These are phyloP conservation scores for Apotomis capreana DNA, from an alignment of 2,888 invertebrate species.

Conservation along the genomic window DNA sequence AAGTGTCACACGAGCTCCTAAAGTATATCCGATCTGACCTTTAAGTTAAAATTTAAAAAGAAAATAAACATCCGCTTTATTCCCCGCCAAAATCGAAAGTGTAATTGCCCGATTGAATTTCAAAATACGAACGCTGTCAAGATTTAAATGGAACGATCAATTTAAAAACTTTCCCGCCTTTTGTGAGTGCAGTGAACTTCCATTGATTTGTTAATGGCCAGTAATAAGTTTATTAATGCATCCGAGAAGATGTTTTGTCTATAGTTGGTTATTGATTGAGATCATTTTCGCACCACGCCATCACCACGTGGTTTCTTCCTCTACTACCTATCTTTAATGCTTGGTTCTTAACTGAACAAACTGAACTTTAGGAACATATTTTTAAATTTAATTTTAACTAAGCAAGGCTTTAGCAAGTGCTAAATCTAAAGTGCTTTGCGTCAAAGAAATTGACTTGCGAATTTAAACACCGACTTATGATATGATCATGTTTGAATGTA, in stretches of 20 bases:
- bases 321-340: background rate
- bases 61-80: constrained; percentile 37
- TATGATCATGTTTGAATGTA: too few relatives aligned
- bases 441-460: too few relatives aligned
- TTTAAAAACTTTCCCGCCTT: constrained; percentile 53
- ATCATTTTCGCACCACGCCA: constrained; percentile 28
- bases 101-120: constrained; percentile 51
- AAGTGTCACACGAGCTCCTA: constrained; percentile 8
- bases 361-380: too few relatives aligned
- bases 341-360: background rate
- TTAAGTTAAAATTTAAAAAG: constrained; percentile 36
- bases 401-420: too few relatives aligned
- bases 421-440: too few relatives aligned
- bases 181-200: constrained; percentile 46
- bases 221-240: constrained; percentile 45
- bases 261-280: constrained; percentile 35
- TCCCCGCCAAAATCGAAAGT: constrained; percentile 45
- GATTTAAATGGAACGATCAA: constrained; percentile 52
- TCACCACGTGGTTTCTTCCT: constrained; percentile 18
- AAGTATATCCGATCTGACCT: constrained; percentile 30
- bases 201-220: constrained; percentile 46
- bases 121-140: constrained; percentile 51
- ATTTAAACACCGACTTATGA: too few relatives aligned
- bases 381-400: too few relatives aligned
- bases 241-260: constrained; percentile 41